Evolutionary conservation across 2,888 invertebrate species (phyloP).

Genomic region (Acanthosepion lycidas): DNA sequence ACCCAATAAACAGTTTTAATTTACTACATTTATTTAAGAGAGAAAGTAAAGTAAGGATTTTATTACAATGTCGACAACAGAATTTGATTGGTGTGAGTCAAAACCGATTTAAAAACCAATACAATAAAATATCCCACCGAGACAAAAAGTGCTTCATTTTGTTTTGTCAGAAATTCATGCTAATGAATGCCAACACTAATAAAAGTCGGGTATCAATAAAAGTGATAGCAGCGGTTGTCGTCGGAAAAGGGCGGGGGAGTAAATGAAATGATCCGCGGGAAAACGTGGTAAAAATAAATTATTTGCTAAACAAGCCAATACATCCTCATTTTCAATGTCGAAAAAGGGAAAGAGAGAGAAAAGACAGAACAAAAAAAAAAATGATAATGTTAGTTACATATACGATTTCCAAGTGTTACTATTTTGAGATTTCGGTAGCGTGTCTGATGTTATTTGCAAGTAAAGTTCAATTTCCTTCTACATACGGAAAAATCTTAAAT

Average conservation of each 20-base stretch:
- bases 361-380: not conserved
- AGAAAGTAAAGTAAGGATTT: not conserved
- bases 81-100: not conserved
- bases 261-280: not conserved
- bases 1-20: not conserved
- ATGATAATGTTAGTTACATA: not conserved
- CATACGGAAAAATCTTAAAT: not conserved
- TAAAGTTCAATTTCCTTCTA: not conserved
- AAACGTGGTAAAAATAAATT: not conserved
- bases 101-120: not conserved
- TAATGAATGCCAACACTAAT: not conserved
- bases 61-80: not conserved
- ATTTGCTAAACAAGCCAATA: not conserved
- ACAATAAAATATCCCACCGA: not conserved
- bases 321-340: not conserved
- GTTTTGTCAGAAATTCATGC: not conserved
- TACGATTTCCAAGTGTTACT: conserved; percentile 33
- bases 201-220: not conserved
- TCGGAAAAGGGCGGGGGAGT: not conserved
- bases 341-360: not conserved
- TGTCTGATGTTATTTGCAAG: conserved; percentile 11
- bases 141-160: not conserved
- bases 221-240: not conserved
- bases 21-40: not conserved
- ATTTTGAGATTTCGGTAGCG: not conserved